These are phyloP conservation scores for Mormyrops attenuatus DNA, from an alignment of 2,797 vertebrate species.

Conservation along the genomic window DNA sequence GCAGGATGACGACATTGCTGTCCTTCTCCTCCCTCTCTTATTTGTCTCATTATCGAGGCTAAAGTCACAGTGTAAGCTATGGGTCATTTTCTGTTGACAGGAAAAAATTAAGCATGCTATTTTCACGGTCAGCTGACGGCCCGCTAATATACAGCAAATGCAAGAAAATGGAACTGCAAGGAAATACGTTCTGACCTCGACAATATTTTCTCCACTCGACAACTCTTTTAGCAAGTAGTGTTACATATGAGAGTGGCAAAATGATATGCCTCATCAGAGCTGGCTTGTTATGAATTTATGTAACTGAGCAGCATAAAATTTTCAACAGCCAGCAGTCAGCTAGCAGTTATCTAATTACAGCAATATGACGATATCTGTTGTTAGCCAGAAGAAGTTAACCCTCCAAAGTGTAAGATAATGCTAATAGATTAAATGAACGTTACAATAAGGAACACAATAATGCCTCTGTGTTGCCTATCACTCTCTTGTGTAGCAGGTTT, in stretches of 20 bases:
- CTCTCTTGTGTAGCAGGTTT: not conserved
- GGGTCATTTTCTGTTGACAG: slow-evolving; percentile 7
- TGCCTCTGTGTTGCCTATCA: not conserved
- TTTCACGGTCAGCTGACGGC: not conserved
- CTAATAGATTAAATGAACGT: not conserved
- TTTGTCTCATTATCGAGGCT: slow-evolving; percentile 1
- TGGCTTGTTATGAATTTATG: slow-evolving; percentile 14
- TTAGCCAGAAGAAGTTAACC: not conserved
- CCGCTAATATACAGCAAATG: not conserved
- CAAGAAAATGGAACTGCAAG: slow-evolving; percentile 3
- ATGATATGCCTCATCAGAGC: slow-evolving; percentile 1
- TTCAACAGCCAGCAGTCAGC: slow-evolving; percentile 2
- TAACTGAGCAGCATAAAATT: slow-evolving; percentile 14
- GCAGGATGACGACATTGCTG: not conserved
- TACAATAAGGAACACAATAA: not conserved
- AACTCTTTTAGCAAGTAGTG: slow-evolving; percentile 1
- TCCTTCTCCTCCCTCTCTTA: not conserved
- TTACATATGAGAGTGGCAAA: not conserved
- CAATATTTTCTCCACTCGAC: not conserved
- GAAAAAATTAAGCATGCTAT: slow-evolving; percentile 5
- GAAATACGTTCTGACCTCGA: not conserved
- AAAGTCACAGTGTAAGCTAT: not conserved
- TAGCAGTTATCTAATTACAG: slow-evolving; percentile 17
- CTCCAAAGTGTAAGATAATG: not conserved
- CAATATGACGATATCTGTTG: not conserved